Percentiles rank a stretch among this genome's conserved stretches.
These are phyloP conservation scores for Leistus spinibarbis DNA, from an alignment of 2,888 invertebrate species.

Conservation along the genomic window DNA sequence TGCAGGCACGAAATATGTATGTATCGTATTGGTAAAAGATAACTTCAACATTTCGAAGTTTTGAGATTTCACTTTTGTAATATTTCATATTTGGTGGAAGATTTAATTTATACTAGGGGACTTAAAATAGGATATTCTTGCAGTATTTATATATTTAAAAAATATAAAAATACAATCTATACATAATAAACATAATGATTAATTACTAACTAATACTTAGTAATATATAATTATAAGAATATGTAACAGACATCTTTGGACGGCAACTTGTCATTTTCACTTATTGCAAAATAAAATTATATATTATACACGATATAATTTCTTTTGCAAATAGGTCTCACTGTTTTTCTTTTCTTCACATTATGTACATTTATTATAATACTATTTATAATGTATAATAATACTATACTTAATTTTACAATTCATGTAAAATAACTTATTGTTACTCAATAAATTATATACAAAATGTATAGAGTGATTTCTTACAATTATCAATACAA, in stretches of 20 bases:
- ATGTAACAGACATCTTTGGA: constrained; percentile 35
- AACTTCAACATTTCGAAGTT: too few species aligned
- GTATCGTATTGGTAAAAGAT: too few species aligned
- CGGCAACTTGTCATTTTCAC: constrained; percentile 10
- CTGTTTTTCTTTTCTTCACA: constrained; percentile 16
- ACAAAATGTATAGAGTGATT: constrained; percentile 14
- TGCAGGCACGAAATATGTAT: too few species aligned
- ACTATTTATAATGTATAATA: constrained; percentile 23
- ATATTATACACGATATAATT: constrained; percentile 14
- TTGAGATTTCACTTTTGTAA: too few species aligned
- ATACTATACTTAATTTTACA: constrained; percentile 3
- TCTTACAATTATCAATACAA: constrained; percentile 13
- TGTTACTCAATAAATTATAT: constrained; percentile 38
- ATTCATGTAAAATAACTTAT: constrained; percentile 36
- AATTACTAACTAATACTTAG: constrained; percentile 28
- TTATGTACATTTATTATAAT: constrained; percentile 21
- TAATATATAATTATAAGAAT: constrained; percentile 21
- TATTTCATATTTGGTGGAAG: too few species aligned
- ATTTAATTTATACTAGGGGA: too few species aligned
- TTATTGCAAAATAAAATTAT: constrained; percentile 32
- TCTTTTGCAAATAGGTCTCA: constrained; percentile 26
- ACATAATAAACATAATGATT: not conserved
- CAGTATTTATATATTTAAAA: constrained; percentile 10
- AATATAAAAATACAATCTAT: constrained; percentile 30
- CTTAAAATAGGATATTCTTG: too few species aligned